These are phyloP conservation scores for Drosophila tristis DNA, from an alignment of 1,140 invertebrate genomes.

Conservation along the genomic window DNA sequence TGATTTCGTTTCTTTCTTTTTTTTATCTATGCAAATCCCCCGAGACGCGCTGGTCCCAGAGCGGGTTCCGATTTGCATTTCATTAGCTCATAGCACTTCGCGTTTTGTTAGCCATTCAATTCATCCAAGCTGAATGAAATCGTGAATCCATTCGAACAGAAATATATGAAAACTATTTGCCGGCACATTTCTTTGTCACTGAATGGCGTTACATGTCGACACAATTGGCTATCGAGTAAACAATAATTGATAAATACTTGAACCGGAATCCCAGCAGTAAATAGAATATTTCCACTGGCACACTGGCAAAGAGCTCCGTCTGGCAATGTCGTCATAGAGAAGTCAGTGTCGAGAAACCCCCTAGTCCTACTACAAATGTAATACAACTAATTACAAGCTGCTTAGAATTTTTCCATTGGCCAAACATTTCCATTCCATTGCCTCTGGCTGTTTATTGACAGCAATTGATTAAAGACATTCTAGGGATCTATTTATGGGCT, in stretches of 20 bases:
- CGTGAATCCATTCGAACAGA: conserved; percentile 39
- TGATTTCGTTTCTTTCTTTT: conserved; percentile 23
- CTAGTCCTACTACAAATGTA: neutral
- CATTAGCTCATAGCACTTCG: conserved; percentile 47
- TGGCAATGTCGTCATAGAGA: conserved; percentile 19
- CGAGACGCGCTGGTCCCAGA: conserved; percentile 5
- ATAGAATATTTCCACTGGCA: conserved; percentile 20
- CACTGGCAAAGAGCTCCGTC: conserved; percentile 5
- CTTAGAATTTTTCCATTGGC: conserved; percentile 14
- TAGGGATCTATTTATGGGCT: conserved; percentile 9
- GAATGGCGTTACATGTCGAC: conserved; percentile 31
- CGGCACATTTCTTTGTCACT: conserved; percentile 33
- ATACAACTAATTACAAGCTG: conserved; percentile 10
- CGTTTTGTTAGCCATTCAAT: conserved; percentile 43
- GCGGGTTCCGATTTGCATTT: conserved; percentile 52
- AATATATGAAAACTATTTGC: conserved; percentile 27
- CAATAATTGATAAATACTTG: conserved; percentile 36
- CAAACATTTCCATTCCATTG: conserved; percentile 31
- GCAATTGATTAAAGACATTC: conserved; percentile 13
- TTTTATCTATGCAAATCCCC: conserved; percentile 31
- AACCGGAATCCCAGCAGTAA: conserved; percentile 5
- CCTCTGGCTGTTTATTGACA: conserved; percentile 25
- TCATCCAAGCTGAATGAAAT: conserved; percentile 65
- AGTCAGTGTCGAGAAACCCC: conserved; percentile 30
- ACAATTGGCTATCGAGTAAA: conserved; percentile 2